These are phyloP conservation scores for Drosophila buzzatii DNA, from an alignment of 2,888 invertebrate species.

Conservation along the genomic window DNA sequence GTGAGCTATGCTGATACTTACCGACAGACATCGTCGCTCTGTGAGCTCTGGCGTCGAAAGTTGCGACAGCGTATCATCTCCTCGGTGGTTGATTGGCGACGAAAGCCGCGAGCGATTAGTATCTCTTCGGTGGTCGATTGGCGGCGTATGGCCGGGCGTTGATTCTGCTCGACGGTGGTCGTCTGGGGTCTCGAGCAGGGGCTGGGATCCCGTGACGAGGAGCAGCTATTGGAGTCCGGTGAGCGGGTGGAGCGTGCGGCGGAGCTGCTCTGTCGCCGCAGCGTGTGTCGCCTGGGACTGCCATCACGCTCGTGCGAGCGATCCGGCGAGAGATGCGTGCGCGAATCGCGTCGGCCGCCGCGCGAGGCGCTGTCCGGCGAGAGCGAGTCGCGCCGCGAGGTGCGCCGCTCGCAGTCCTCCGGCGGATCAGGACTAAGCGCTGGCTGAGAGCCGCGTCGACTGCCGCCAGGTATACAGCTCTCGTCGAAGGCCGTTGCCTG, in stretches of 20 bases:
- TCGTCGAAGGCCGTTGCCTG: conserved; percentile 96
- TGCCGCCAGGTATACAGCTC: conserved; percentile 90
- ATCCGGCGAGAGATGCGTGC: conserved; percentile 92
- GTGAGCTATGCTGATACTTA: background rate
- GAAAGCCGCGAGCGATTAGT: conserved; percentile 94
- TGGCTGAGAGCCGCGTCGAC: conserved; percentile 93
- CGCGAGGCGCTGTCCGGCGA: conserved; percentile 95
- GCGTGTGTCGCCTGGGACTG: conserved; percentile 90
- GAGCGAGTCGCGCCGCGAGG: conserved; percentile 92
- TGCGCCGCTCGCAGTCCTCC: conserved; percentile 89
- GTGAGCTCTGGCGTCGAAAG: conserved; percentile 95
- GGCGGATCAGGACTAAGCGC: conserved; percentile 92
- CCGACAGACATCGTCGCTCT: conserved; percentile 92
- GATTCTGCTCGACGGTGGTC: conserved; percentile 86
- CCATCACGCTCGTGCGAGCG: conserved; percentile 92
- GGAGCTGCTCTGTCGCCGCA: conserved; percentile 93
- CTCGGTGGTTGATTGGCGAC: conserved; percentile 95
- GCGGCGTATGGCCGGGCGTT: conserved; percentile 91
- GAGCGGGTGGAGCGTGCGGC: conserved; percentile 89
- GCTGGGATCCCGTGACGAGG: conserved; percentile 92
- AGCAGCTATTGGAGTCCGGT: conserved; percentile 91
- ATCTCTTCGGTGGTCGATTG: conserved; percentile 97
- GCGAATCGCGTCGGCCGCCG: conserved; percentile 89
- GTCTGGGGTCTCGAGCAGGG: conserved; percentile 89
- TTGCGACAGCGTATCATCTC: conserved; percentile 97